These are phyloP conservation scores for Drosophila peninsularis DNA, from an alignment of 2,888 invertebrate genomes.

Conservation along the genomic window DNA sequence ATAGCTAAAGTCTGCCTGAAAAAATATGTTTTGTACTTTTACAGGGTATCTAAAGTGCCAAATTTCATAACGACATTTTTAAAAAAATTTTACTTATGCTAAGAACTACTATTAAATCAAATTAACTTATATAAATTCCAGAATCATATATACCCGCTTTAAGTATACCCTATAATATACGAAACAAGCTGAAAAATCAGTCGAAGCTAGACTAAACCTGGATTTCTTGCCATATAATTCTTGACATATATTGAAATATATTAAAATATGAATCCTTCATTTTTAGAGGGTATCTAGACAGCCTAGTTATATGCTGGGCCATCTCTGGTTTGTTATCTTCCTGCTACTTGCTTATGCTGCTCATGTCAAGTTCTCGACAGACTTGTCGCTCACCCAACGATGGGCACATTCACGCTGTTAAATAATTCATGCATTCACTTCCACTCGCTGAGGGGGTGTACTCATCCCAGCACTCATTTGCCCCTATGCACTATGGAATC, in stretches of 20 bases:
- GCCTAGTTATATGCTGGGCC: background rate
- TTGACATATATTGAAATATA: no score
- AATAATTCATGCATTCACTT: slow-evolving; percentile 63
- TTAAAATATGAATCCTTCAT: background rate
- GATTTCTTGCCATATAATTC: no score
- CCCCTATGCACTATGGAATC: slow-evolving; percentile 25
- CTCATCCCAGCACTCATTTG: slow-evolving; percentile 12
- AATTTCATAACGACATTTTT: background rate
- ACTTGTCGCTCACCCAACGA: slow-evolving; percentile 31
- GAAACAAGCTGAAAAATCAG: background rate
- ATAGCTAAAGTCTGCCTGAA: no score
- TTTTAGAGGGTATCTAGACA: slow-evolving; percentile 17
- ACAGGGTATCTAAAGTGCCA: background rate
- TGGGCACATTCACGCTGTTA: slow-evolving; percentile 38
- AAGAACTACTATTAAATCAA: background rate
- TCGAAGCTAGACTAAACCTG: no score
- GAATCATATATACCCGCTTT: background rate
- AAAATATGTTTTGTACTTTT: no score
- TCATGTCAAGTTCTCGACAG: slow-evolving; percentile 33
- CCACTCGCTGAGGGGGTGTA: slow-evolving; percentile 15
- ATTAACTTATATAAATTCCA: background rate
- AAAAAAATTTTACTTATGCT: background rate
- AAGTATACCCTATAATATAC: slow-evolving; percentile 8
- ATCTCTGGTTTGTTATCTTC: background rate
- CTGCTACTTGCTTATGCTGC: slow-evolving; percentile 32